Evolutionary conservation across 2,797 vertebrate genomes (phyloP).

Genomic region (Protosalanx chinensis): DNA sequence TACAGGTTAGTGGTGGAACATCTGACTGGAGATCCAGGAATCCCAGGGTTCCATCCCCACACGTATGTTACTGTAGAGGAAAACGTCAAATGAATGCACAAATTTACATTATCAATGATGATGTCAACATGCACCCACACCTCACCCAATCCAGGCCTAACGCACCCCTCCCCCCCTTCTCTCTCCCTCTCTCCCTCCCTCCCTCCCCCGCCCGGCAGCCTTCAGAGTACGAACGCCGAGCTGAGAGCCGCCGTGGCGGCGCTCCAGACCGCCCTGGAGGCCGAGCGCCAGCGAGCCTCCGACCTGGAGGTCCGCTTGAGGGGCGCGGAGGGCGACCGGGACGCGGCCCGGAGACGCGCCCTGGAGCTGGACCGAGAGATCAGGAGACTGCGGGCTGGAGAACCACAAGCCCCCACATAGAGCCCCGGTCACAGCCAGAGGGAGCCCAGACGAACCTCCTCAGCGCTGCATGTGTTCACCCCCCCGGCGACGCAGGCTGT

Average conservation of each 20-base stretch:
- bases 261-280: slow-evolving; percentile 78
- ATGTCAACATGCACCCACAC: background rate
- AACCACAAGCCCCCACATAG: slow-evolving; percentile 45
- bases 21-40: no score
- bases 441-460: background rate
- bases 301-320: slow-evolving; percentile 78
- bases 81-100: no score
- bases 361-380: slow-evolving; percentile 78
- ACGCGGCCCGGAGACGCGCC: slow-evolving; percentile 78
- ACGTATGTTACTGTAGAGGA: no score
- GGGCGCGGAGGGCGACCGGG: slow-evolving; percentile 64
- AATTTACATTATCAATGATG: background rate
- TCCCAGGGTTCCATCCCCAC: no score
- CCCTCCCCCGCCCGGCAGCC: slow-evolving; percentile 63
- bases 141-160: background rate
- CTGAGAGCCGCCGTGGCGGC: slow-evolving; percentile 78
- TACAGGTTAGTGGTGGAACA: no score
- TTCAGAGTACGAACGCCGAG: slow-evolving; percentile 84
- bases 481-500: no score
- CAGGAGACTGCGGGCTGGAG: slow-evolving; percentile 63
- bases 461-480: background rate
- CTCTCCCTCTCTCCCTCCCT: background rate
- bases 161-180: background rate
- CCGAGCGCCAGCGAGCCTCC: slow-evolving; percentile 68
- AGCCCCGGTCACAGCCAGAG: background rate